A percentile compares a stretch with the other conserved stretches of the same genome.
Conservation (phyloP, 2,888 invertebrate genomes). For the Lissocephala sabroskyi region DNA sequence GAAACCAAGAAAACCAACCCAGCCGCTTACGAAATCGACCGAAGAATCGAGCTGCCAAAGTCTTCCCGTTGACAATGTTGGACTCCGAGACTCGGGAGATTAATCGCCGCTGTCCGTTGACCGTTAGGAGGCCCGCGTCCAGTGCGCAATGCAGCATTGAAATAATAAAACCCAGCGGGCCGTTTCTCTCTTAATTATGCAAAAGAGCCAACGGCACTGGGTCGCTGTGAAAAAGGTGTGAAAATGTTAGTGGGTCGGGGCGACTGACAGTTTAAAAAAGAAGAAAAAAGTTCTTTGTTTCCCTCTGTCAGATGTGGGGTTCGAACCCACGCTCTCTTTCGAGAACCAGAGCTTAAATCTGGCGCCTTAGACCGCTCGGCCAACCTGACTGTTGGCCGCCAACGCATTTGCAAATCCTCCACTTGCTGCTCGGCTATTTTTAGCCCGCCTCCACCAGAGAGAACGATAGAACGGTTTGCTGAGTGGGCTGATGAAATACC, state of each 20-base stretch:
- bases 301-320: slow-evolving; percentile 84
- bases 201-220: too few relatives aligned
- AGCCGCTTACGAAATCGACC: background rate
- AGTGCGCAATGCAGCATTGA: too few relatives aligned
- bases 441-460: too few relatives aligned
- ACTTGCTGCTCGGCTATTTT: background rate
- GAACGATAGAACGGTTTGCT: too few relatives aligned
- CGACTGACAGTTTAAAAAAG: background rate
- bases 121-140: too few relatives aligned
- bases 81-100: too few relatives aligned
- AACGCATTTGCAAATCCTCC: too few relatives aligned
- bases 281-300: slow-evolving; percentile 3
- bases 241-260: background rate
- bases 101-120: too few relatives aligned
- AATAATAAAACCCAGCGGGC: too few relatives aligned
- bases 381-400: slow-evolving; percentile 77
- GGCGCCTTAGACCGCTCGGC: slow-evolving; percentile 89
- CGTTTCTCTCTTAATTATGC: too few relatives aligned
- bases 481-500: too few relatives aligned
- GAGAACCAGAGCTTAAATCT: slow-evolving; percentile 89
- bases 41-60: background rate
- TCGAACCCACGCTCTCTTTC: slow-evolving; percentile 88
- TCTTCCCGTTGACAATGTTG: too few relatives aligned
- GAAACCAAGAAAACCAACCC: background rate
- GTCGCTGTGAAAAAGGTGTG: slow-evolving; percentile 6